Conservation (phyloP, 2,888 invertebrate genomes). For the Eupithecia inturbata region DNA sequence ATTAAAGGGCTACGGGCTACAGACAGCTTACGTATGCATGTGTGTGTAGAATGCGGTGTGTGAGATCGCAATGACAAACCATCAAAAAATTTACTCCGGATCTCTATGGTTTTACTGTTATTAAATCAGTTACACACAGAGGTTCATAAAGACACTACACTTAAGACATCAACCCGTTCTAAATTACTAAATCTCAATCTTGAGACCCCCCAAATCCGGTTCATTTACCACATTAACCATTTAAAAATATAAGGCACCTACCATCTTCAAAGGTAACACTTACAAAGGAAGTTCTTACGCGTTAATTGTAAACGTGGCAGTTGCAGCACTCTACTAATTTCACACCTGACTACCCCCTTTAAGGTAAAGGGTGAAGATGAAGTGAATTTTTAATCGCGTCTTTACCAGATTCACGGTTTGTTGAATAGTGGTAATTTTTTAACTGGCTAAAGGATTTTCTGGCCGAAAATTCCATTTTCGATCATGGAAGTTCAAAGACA, state of each 20-base stretch:
- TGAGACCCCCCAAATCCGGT: not conserved
- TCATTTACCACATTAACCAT: conserved; percentile 21
- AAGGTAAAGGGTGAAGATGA: conserved; percentile 53
- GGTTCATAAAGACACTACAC: not conserved
- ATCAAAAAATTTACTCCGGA: no score
- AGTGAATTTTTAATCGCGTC: conserved; percentile 60
- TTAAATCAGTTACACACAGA: not conserved
- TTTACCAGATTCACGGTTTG: conserved; percentile 35
- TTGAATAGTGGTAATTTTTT: conserved; percentile 28
- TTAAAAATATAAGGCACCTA: conserved; percentile 40
- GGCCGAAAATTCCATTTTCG: conserved; percentile 8
- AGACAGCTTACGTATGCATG: no score
- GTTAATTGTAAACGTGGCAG: conserved; percentile 64
- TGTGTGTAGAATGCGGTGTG: no score
- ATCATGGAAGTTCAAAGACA: not conserved
- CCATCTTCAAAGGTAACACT: conserved; percentile 55
- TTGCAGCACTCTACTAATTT: conserved; percentile 67
- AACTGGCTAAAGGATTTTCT: conserved; percentile 3
- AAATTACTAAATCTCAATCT: conserved; percentile 6
- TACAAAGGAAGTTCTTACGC: conserved; percentile 41
- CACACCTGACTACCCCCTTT: conserved; percentile 62
- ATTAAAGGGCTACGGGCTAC: no score
- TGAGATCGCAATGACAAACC: no score
- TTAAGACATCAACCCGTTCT: not conserved
- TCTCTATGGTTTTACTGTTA: not conserved